phyloP scores from a whole-genome alignment of 2,113 vertebrate species.

The mouse (Mus musculus) region DNA sequence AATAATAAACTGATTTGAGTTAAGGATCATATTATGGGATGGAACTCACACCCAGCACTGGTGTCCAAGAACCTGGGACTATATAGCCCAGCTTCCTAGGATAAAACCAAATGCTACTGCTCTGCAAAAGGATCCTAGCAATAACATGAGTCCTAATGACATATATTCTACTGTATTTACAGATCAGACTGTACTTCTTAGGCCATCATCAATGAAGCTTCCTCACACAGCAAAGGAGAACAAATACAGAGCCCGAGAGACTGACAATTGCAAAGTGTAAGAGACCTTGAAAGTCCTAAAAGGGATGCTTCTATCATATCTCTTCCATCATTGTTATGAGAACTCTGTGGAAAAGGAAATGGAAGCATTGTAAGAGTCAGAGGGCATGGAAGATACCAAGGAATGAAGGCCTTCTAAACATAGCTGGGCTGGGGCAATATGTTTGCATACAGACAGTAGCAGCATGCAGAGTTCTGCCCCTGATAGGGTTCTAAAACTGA shows the following conservation, averaged over 20 bases:
- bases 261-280: not conserved
- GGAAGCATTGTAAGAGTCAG: not conserved
- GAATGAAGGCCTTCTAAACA: not conserved
- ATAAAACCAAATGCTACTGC: not conserved
- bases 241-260: not conserved
- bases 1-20: not conserved
- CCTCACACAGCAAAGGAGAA: not conserved
- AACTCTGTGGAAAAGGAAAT: not conserved
- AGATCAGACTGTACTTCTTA: not conserved
- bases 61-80: not conserved
- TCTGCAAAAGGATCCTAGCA: not conserved
- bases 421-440: not conserved
- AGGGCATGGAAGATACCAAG: not conserved
- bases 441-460: not conserved
- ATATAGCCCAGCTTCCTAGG: not conserved
- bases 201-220: not conserved
- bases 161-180: not conserved
- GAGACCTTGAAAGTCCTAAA: not conserved
- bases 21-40: not conserved
- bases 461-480: not conserved
- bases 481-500: not conserved
- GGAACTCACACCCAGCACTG: not conserved
- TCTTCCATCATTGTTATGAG: not conserved
- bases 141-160: not conserved
- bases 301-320: not conserved